phyloP scores from a whole-genome alignment of 2,888 invertebrate genomes.

The Epirrhoe tristata region DNA sequence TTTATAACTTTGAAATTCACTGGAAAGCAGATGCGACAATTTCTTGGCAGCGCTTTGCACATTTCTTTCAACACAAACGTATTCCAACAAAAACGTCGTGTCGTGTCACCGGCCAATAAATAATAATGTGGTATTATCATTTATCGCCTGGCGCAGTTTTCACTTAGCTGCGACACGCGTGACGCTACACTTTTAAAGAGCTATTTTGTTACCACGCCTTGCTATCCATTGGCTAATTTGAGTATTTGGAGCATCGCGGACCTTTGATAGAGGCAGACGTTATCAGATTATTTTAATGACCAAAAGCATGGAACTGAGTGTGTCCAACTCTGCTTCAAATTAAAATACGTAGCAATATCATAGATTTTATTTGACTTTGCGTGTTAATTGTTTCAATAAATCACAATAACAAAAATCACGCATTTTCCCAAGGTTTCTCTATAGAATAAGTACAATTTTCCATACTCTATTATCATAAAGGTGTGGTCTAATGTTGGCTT shows the following conservation, averaged over 20 bases:
- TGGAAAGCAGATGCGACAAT: slow-evolving; percentile 18
- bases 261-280: slow-evolving; percentile 22
- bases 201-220: slow-evolving; percentile 37
- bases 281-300: too few relatives aligned
- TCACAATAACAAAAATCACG: neutral
- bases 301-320: too few relatives aligned
- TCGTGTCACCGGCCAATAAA: slow-evolving; percentile 40
- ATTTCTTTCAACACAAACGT: slow-evolving; percentile 22
- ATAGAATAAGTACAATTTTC: slow-evolving; percentile 4
- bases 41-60: slow-evolving; percentile 29
- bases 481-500: slow-evolving; percentile 26
- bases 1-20: slow-evolving; percentile 22
- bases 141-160: slow-evolving; percentile 31
- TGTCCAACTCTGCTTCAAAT: too few relatives aligned
- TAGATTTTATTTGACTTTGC: too few relatives aligned
- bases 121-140: slow-evolving; percentile 38
- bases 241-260: slow-evolving; percentile 15
- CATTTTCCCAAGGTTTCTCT: neutral
- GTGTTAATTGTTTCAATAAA: neutral
- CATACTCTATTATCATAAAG: slow-evolving; percentile 27
- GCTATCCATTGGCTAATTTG: slow-evolving; percentile 37
- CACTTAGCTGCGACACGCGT: slow-evolving; percentile 36
- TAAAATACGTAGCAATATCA: too few relatives aligned
- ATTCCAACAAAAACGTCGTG: slow-evolving; percentile 22
- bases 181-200: slow-evolving; percentile 2